phyloP scores from a whole-genome alignment of 2,888 invertebrate genomes.

The Calameuta pallipes region DNA sequence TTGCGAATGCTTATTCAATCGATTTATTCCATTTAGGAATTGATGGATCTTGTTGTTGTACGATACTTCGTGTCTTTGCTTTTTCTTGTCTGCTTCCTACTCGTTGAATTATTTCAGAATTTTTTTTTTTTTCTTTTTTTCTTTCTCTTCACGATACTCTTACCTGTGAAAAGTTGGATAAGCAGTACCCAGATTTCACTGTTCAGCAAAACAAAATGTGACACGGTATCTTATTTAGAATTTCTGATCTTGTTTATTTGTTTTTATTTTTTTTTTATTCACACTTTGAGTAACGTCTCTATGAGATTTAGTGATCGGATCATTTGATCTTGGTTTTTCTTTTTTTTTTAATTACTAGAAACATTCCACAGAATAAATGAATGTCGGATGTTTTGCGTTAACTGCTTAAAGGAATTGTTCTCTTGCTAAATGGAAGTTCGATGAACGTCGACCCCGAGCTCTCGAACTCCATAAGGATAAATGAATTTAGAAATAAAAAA shows the following conservation, averaged over 20 bases:
- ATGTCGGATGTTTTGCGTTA: slow-evolving; percentile 13
- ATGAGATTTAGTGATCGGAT: not conserved
- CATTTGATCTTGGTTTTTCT: slow-evolving; percentile 10
- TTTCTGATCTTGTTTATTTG: not conserved
- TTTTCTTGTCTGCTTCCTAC: not conserved
- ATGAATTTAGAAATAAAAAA: not conserved
- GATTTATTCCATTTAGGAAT: slow-evolving; percentile 6
- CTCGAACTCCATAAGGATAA: not conserved
- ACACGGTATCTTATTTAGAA: not conserved
- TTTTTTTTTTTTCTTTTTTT: not conserved
- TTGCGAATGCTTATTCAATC: not conserved
- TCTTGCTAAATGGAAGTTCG: not conserved
- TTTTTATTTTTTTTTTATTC: too few relatives aligned
- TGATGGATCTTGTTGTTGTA: slow-evolving; percentile 18
- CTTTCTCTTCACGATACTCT: not conserved
- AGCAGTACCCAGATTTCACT: not conserved
- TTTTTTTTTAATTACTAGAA: slow-evolving; percentile 13
- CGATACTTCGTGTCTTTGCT: not conserved
- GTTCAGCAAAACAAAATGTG: not conserved
- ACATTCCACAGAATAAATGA: slow-evolving; percentile 15
- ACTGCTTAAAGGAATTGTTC: slow-evolving; percentile 10
- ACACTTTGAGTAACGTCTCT: too few relatives aligned
- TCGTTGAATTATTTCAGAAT: not conserved
- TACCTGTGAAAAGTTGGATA: not conserved
- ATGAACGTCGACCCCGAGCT: not conserved